Evolutionary conservation across 2,113 vertebrate species (phyloP).

Genomic region (Pantherophis guttatus): DNA sequence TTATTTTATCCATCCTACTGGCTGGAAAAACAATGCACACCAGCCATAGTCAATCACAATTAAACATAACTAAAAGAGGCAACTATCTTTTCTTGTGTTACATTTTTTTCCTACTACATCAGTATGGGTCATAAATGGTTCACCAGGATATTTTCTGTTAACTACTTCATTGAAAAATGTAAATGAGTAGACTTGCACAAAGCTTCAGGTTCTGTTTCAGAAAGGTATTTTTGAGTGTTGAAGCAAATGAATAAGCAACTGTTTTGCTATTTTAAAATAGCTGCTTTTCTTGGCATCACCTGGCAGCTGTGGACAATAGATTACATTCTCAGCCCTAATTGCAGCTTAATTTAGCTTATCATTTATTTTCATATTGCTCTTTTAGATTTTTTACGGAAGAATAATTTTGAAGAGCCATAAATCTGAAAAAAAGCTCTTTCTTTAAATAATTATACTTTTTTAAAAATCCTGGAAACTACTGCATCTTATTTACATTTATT

Average conservation of each 20-base stretch:
- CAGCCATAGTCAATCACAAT: neutral
- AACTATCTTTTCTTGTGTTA: neutral
- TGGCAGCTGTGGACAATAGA: neutral
- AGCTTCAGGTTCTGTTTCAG: neutral
- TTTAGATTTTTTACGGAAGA: neutral
- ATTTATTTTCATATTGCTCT: neutral
- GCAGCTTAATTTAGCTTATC: neutral
- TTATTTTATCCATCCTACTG: neutral
- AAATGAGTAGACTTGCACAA: neutral
- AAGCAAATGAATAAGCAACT: neutral
- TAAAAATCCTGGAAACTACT: neutral
- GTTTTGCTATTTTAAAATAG: neutral
- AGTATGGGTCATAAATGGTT: neutral
- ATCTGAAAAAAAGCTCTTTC: neutral
- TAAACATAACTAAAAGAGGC: neutral
- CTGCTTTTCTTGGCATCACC: neutral
- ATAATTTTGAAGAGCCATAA: neutral
- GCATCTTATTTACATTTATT: neutral
- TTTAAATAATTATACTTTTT: neutral
- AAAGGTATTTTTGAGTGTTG: neutral
- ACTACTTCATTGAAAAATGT: neutral
- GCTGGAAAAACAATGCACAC: neutral
- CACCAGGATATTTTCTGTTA: neutral
- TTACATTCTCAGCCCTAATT: neutral
- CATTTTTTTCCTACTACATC: rapidly evolving